These are phyloP conservation scores for Heteromyza rotundicornis DNA, from an alignment of 2,888 invertebrate genomes.

Conservation along the genomic window DNA sequence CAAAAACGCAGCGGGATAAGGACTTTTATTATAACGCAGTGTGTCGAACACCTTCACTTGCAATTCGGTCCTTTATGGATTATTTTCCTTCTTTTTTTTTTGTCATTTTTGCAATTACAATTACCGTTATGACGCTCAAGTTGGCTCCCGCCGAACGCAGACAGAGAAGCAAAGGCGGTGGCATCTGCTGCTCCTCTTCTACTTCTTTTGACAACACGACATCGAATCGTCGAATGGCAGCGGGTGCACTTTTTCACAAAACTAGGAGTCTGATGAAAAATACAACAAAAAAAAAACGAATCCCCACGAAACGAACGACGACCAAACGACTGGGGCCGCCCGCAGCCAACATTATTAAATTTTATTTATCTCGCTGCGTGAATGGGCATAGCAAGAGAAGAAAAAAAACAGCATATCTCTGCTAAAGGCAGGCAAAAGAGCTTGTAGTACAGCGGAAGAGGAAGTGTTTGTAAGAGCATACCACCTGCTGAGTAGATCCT, in stretches of 20 bases:
- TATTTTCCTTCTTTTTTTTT: neutral
- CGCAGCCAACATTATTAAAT: constrained; percentile 31
- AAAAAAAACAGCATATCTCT: neutral
- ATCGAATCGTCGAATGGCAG: too few species aligned
- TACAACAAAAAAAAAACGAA: too few species aligned
- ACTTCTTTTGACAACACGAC: neutral
- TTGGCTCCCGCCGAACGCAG: constrained; percentile 11
- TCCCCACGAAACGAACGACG: too few species aligned
- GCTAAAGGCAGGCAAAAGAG: neutral
- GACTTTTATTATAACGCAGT: constrained; percentile 16
- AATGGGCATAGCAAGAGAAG: neutral
- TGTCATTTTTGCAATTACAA: constrained; percentile 44
- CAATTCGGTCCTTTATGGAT: too few species aligned
- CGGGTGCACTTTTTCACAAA: too few species aligned
- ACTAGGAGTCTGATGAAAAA: neutral
- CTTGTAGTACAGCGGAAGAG: neutral
- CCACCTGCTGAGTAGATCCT: too few species aligned
- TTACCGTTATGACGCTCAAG: constrained; percentile 42
- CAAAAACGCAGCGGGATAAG: constrained; percentile 19
- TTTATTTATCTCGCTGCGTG: neutral
- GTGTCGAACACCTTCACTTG: neutral
- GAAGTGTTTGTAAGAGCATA: too few species aligned
- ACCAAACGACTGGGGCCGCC: too few species aligned
- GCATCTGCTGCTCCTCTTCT: neutral
- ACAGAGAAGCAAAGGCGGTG: too few species aligned